phyloP scores from a whole-genome alignment of 2,797 vertebrate species.

The Potorous gilbertii region DNA sequence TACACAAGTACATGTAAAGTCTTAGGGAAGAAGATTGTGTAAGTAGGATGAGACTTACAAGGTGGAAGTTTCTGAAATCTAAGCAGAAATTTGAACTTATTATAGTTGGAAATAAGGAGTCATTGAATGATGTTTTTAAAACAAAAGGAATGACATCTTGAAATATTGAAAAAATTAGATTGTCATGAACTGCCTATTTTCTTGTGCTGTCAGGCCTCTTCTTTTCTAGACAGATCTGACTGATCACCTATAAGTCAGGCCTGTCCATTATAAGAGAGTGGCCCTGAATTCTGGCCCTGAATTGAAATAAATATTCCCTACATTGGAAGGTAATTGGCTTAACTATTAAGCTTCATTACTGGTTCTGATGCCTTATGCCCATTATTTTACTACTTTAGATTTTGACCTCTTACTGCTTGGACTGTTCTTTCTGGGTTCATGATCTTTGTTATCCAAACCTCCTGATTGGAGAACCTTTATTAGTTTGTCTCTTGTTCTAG shows the following conservation, averaged over 20 bases:
- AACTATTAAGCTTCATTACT: neutral
- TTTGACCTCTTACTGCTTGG: conserved; percentile 17
- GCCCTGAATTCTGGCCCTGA: neutral
- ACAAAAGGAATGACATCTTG: neutral
- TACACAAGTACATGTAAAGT: neutral
- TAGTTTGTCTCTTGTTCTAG: neutral
- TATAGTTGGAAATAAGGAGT: neutral
- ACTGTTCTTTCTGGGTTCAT: conserved; percentile 21
- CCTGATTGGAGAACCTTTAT: neutral
- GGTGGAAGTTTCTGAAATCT: neutral
- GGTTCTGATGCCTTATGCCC: neutral
- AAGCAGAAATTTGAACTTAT: neutral
- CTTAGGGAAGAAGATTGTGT: neutral
- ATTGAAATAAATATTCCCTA: conserved; percentile 3
- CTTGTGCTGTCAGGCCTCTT: neutral
- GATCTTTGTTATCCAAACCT: neutral
- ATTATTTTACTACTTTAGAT: neutral
- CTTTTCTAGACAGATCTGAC: neutral
- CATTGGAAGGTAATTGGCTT: conserved; percentile 15
- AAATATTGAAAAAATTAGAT: neutral
- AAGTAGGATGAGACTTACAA: neutral
- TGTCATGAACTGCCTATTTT: neutral
- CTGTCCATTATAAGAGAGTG: neutral
- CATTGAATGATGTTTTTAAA: neutral
- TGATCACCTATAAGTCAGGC: neutral